phyloP scores from a whole-genome alignment of 35 echinoderm and acorn worm genomes.

The Ophioderma brevispina region DNA sequence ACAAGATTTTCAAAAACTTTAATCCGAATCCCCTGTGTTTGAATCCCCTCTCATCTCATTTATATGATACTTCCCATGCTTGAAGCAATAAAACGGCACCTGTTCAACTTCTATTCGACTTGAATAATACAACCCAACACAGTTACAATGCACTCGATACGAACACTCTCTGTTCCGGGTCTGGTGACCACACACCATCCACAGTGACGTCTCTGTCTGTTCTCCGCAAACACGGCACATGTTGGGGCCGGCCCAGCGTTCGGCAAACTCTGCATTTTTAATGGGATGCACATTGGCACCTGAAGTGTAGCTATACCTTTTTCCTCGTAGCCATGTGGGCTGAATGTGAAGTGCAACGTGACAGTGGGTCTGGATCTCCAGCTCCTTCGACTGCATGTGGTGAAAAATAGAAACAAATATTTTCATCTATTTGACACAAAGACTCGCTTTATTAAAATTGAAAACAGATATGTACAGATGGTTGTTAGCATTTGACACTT shows the following conservation, averaged over 20 bases:
- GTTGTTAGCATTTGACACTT: no score
- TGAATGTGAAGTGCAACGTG: slow-evolving; percentile 2
- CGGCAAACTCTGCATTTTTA: not conserved
- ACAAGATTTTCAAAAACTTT: no score
- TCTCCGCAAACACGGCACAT: not conserved
- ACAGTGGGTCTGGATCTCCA: not conserved
- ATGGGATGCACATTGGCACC: not conserved
- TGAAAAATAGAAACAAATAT: no score
- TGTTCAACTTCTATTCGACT: not conserved
- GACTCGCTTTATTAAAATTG: no score
- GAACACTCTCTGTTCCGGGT: not conserved
- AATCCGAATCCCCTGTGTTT: not conserved
- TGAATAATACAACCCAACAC: not conserved
- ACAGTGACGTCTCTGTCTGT: not conserved
- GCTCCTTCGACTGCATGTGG: not conserved
- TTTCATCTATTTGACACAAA: no score
- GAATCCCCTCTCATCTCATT: not conserved
- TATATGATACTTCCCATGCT: not conserved
- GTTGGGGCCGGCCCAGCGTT: not conserved
- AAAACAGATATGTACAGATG: no score
- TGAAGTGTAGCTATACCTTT: not conserved
- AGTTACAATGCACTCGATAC: not conserved
- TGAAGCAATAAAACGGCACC: not conserved
- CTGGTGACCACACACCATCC: not conserved
- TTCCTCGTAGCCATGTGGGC: not conserved